A percentile compares a stretch with the other conserved stretches of the same genome.
Evolutionary conservation across 2,888 invertebrate species (phyloP).

Genomic region (Argyresthia goedartella): DNA sequence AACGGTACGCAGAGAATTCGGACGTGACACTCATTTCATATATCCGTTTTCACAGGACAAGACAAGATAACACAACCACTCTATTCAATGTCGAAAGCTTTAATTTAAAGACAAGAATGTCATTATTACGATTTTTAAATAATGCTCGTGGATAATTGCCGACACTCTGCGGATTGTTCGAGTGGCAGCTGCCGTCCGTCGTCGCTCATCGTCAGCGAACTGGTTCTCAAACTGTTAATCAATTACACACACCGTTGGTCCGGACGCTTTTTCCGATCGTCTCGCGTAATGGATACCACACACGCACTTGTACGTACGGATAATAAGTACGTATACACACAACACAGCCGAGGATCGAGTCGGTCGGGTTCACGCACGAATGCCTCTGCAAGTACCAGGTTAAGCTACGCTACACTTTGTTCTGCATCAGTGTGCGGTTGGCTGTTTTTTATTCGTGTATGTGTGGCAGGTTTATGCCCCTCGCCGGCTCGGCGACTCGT

Average conservation of each 20-base stretch:
- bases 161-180: neutral
- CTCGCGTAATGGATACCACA: constrained; percentile 56
- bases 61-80: too few species aligned
- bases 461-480: constrained; percentile 26
- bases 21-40: too few species aligned
- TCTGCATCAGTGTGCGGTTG: constrained; percentile 33
- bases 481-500: constrained; percentile 18
- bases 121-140: constrained; percentile 38
- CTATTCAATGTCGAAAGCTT: neutral
- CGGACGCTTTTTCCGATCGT: constrained; percentile 46
- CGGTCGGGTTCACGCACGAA: constrained; percentile 50
- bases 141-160: constrained; percentile 1
- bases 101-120: neutral
- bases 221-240: constrained; percentile 58
- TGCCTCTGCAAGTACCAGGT: constrained; percentile 46
- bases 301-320: constrained; percentile 28
- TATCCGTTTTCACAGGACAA: too few species aligned
- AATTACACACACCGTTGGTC: constrained; percentile 60
- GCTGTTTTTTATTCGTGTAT: constrained; percentile 25
- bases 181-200: constrained; percentile 17
- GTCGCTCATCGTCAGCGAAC: constrained; percentile 26
- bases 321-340: constrained; percentile 2
- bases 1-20: too few species aligned
- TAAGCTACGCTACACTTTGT: constrained; percentile 25
- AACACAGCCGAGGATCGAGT: constrained; percentile 15